A percentile compares a stretch with the other conserved stretches of the same genome.
Conservation (phyloP, 2,888 invertebrate genomes). For the Phytoseiulus persimilis region DNA sequence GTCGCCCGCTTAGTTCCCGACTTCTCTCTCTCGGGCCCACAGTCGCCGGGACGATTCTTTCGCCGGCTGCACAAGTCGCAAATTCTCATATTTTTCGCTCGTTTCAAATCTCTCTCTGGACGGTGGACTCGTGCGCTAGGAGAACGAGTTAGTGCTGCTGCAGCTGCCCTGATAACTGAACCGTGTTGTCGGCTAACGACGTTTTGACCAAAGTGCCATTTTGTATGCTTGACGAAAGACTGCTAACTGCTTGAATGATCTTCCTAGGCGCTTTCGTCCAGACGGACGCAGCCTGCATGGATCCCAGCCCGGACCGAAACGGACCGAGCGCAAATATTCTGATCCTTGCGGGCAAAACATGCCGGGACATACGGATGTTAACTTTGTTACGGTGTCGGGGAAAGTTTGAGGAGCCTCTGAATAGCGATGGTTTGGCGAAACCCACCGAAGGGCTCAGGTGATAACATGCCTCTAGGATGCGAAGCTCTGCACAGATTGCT, state of each 20-base stretch:
- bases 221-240: background rate
- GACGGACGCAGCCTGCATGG: too few species aligned
- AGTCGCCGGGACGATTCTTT: background rate
- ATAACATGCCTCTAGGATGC: background rate
- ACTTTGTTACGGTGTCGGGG: too few species aligned
- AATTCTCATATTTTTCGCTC: constrained; percentile 35
- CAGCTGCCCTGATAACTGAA: background rate
- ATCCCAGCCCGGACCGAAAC: too few species aligned
- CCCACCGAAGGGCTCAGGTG: background rate
- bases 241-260: background rate
- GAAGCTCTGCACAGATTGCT: background rate
- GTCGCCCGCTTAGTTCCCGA: background rate
- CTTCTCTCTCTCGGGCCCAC: background rate
- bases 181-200: background rate
- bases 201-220: background rate
- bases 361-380: too few species aligned
- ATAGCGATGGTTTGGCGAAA: background rate
- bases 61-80: constrained; percentile 1
- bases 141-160: constrained; percentile 8
- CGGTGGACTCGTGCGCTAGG: background rate
- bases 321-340: too few species aligned
- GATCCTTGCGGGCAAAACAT: too few species aligned
- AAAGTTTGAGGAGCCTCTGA: background rate
- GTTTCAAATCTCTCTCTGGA: background rate
- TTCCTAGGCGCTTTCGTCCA: background rate